Evolutionary conservation across 2,888 invertebrate genomes (phyloP).

Genomic region (Himalopsyche japonica): DNA sequence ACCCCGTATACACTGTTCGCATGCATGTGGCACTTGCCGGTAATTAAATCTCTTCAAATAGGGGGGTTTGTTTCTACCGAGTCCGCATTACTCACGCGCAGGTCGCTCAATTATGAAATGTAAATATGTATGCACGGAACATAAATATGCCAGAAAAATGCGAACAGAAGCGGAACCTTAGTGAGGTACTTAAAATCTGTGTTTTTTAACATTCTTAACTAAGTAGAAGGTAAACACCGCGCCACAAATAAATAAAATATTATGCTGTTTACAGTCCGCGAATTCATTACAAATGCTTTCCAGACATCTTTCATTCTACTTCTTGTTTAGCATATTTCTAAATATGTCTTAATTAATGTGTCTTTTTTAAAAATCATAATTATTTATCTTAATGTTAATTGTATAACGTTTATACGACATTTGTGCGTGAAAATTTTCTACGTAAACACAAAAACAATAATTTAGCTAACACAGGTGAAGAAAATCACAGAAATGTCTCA

Average conservation of each 20-base stretch:
- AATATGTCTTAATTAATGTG: too few relatives aligned
- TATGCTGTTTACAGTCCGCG: background rate
- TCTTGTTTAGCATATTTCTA: too few relatives aligned
- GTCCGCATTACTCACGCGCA: background rate
- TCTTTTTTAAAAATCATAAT: too few relatives aligned
- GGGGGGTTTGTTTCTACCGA: background rate
- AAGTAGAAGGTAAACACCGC: background rate
- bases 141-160: constrained; percentile 11
- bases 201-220: background rate
- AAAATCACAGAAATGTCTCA: too few relatives aligned
- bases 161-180: background rate
- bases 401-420: too few relatives aligned
- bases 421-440: too few relatives aligned
- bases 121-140: constrained; percentile 10
- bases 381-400: too few relatives aligned
- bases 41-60: constrained; percentile 29
- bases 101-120: constrained; percentile 16
- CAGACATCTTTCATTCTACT: too few relatives aligned
- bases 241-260: background rate
- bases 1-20: constrained; percentile 5
- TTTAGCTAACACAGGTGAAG: too few relatives aligned
- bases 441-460: too few relatives aligned
- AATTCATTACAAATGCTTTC: background rate
- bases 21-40: constrained; percentile 24
- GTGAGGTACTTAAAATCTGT: background rate